Evolutionary conservation across 1,140 invertebrate species (phyloP), one percentile per base, ranked within the genome.

Genomic region (Drosophila chauvacae): DNA sequence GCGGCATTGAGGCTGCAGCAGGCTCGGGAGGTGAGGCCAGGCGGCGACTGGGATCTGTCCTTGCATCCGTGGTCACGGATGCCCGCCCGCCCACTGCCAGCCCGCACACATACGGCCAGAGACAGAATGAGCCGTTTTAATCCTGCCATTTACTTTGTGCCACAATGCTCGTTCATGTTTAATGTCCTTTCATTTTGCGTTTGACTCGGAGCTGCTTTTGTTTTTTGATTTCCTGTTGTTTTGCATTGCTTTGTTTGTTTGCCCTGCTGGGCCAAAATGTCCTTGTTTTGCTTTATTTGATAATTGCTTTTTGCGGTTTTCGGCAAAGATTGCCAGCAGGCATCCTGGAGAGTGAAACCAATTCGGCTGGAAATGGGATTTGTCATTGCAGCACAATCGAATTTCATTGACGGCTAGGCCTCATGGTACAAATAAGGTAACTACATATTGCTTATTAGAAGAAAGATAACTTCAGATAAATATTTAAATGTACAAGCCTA

Each of bases 1-100:
- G 74, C 78, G 69, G 75, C 82, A 79, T 81, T 86, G 82, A 82
- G 83, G 70, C 55, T 64, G 71, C 47, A 72, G 59, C 37, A 58
- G 44, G 48, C 56, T 45, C 30, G 18, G 37, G n/a, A 30, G 20
- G 53, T n/a, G 41, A 42, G 26, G 45, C 50, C 9, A 18, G 26
- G 48, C 37, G 28, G 35, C 58, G 26, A 16, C 28, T 1, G n/a
- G 53, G 44, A 20, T 41, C 44, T 37, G 53, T 20, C 37, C 13
- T 45, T 70, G 47, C 33, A 47, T 48, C 35, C 37, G 57, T 57
- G 72, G 51, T 64, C 44, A 75, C 53, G 51, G 50, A n/a, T 14
- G 33, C 39, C 2, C 56, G 28, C 20, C 37, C n/a, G 33, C 20
- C 48, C 35, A 6, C 30, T 14, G 59, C 13, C 45, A 26, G 23